Percentiles rank a stretch among this genome's conserved stretches.
These are phyloP conservation scores for Creontiades dilutus DNA, from an alignment of 2,888 invertebrate species.

Conservation along the genomic window DNA sequence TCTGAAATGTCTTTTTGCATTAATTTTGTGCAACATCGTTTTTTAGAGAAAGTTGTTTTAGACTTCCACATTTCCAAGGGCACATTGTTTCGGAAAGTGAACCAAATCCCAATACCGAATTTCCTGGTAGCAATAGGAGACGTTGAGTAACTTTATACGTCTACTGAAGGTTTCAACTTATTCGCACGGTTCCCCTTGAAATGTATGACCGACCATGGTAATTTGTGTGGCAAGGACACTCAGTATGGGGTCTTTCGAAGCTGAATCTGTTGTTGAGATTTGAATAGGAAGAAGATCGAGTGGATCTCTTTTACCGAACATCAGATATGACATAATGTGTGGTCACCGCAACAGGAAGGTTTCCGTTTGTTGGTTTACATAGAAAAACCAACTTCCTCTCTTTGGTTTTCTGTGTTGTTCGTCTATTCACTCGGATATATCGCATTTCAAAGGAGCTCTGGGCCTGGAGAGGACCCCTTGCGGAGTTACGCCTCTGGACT, in stretches of 20 bases:
- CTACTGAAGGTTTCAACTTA: too few species aligned
- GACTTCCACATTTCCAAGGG: too few species aligned
- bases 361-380: conserved; percentile 12
- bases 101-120: too few species aligned
- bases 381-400: conserved; percentile 6
- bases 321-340: conserved; percentile 36
- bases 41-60: too few species aligned
- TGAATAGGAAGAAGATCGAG: conserved; percentile 36
- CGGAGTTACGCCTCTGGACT: background rate
- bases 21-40: too few species aligned
- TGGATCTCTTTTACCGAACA: background rate
- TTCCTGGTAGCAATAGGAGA: too few species aligned
- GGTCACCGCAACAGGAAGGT: conserved; percentile 1
- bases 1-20: too few species aligned
- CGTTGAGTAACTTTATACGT: too few species aligned
- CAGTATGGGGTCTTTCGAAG: background rate
- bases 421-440: background rate
- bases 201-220: background rate
- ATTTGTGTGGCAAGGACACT: background rate
- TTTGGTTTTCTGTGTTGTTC: conserved; percentile 26
- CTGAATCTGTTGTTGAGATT: background rate
- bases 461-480: background rate
- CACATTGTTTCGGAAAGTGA: too few species aligned
- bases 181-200: too few species aligned
- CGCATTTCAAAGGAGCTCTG: background rate